Evolutionary conservation across 23 tunicate genomes (phyloP).

Genomic region (Trididemnum miniatum): DNA sequence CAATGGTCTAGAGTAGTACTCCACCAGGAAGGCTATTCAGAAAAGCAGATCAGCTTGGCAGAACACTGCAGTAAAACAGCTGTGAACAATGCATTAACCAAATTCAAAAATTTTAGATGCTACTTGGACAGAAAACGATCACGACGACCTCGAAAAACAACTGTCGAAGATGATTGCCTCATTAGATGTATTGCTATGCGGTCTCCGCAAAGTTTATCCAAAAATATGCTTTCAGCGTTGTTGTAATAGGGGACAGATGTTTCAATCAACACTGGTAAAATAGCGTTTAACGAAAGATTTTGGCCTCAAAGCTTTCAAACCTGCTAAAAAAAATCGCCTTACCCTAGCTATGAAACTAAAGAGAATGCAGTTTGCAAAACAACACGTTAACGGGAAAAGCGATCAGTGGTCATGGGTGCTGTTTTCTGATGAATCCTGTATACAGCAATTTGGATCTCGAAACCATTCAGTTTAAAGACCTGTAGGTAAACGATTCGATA

Average conservation of each 20-base stretch:
- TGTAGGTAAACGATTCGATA: constrained; percentile 14
- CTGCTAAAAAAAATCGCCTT: constrained; percentile 18
- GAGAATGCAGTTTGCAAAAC: constrained; percentile 4
- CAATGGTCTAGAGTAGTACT: background rate
- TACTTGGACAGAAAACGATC: constrained; percentile 1
- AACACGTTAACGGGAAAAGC: constrained; percentile 8
- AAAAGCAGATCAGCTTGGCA: background rate
- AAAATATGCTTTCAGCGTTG: constrained; percentile 4
- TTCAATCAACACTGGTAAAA: background rate
- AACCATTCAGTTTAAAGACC: background rate
- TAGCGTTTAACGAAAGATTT: too few relatives aligned
- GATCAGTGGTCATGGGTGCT: constrained; percentile 17
- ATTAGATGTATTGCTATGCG: background rate
- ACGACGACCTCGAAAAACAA: constrained; percentile 16
- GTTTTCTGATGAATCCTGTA: constrained; percentile 12
- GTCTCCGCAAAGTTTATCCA: constrained; percentile 9
- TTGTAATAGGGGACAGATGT: background rate
- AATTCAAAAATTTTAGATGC: background rate
- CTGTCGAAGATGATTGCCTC: background rate
- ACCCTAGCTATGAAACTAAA: constrained; percentile 14
- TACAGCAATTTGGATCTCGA: constrained; percentile 18
- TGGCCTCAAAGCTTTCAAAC: constrained; percentile 19
- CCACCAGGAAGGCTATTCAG: constrained; percentile 15
- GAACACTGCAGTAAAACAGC: constrained; percentile 6
- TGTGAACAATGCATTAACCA: too few relatives aligned